A percentile compares a stretch with the other conserved stretches of the same genome.
Evolutionary conservation across 2,797 vertebrate genomes (phyloP).

Genomic region (Sebastiscus albofasciatus): DNA sequence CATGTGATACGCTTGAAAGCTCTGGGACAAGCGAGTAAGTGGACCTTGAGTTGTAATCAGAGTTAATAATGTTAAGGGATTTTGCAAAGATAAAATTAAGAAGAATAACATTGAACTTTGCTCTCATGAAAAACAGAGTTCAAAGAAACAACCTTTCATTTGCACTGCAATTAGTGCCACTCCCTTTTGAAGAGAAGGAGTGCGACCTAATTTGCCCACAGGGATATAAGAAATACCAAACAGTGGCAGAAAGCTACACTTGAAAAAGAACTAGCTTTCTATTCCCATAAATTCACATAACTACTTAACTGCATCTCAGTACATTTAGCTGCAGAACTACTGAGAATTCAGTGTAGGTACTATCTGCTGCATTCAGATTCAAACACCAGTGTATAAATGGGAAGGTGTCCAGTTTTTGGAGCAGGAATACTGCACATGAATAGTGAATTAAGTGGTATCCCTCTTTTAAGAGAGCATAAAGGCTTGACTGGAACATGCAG

Average conservation of each 20-base stretch:
- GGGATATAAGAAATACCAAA: conserved; percentile 1
- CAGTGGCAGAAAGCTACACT: background rate
- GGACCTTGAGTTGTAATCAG: background rate
- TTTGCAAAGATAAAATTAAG: conserved; percentile 1
- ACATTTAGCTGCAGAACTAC: background rate
- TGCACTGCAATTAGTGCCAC: conserved; percentile 50
- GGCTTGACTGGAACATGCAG: conserved; percentile 33
- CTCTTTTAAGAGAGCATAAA: conserved; percentile 7
- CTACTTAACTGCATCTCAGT: background rate
- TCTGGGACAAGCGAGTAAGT: background rate
- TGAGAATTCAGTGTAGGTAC: background rate
- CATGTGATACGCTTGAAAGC: background rate
- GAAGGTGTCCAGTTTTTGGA: background rate
- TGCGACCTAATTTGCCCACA: background rate
- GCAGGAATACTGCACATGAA: background rate
- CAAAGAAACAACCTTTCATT: conserved; percentile 26
- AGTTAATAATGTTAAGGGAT: background rate
- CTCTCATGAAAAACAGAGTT: background rate
- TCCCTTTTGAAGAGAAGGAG: conserved; percentile 22
- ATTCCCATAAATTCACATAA: background rate
- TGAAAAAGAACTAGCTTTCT: background rate
- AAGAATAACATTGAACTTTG: background rate
- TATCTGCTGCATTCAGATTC: background rate
- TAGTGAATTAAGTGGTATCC: background rate
- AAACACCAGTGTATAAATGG: background rate